These are phyloP conservation scores for Anthoscopus minutus DNA, from an alignment of 2,113 vertebrate genomes.

Conservation along the genomic window DNA sequence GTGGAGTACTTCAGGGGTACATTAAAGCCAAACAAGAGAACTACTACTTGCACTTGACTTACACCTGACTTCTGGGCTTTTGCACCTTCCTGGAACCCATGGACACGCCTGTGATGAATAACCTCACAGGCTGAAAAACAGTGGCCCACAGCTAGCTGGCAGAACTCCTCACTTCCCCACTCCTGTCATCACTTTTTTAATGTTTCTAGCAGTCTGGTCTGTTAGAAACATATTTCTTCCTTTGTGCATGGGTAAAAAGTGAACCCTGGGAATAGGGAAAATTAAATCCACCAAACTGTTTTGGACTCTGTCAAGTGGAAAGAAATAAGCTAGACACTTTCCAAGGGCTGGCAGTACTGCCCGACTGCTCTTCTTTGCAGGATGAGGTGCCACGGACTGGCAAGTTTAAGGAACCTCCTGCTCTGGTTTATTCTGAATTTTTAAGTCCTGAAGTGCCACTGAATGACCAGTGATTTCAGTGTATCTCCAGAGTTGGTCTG, in stretches of 20 bases:
- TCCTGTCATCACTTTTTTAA: neutral
- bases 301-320: neutral
- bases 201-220: neutral
- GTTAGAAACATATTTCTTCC: neutral
- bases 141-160: neutral
- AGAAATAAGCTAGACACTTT: neutral
- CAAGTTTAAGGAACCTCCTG: neutral
- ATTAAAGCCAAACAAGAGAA: neutral
- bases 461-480: neutral
- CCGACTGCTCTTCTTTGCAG: neutral
- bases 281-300: neutral
- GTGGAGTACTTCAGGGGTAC: neutral
- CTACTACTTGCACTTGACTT: neutral
- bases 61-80: neutral
- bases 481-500: neutral
- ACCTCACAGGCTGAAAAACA: neutral
- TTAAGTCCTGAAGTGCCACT: neutral
- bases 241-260: neutral
- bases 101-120: neutral
- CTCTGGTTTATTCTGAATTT: neutral
- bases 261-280: neutral
- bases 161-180: neutral
- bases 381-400: neutral
- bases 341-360: neutral
- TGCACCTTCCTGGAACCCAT: neutral